Conservation (phyloP, 2,797 vertebrate species). For the Aphelocoma californica region DNA sequence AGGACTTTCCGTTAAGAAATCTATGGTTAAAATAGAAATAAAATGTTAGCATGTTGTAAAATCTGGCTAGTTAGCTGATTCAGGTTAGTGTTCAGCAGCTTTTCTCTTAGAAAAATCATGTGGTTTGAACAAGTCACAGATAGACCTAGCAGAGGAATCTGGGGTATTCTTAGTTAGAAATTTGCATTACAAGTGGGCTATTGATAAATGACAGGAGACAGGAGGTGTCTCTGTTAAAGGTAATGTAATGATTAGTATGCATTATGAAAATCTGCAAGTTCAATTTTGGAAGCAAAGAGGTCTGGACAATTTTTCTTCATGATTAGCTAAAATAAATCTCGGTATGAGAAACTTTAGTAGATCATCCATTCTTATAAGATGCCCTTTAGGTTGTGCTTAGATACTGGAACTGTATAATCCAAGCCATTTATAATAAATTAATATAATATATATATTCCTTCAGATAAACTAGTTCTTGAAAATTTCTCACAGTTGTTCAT, state of each 20-base stretch:
- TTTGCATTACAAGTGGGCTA: conserved; percentile 25
- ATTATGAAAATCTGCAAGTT: background rate
- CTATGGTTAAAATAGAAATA: background rate
- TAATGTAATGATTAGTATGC: background rate
- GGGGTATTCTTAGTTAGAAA: background rate
- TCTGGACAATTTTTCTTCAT: background rate
- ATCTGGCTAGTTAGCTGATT: background rate
- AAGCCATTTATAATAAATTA: background rate
- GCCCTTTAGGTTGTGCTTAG: background rate
- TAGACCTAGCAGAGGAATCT: background rate
- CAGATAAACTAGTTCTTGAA: background rate
- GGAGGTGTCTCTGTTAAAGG: background rate
- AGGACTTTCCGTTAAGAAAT: background rate
- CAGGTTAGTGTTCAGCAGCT: background rate
- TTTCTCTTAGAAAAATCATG: background rate
- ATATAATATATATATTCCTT: background rate
- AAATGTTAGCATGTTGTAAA: background rate
- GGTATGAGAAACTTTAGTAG: background rate
- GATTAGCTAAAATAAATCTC: conserved; percentile 20
- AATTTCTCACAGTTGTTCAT: background rate
- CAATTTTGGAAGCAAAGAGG: background rate
- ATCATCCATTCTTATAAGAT: background rate
- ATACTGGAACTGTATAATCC: background rate
- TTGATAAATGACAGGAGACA: conserved; percentile 9
- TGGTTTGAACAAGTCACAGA: background rate